These are phyloP conservation scores for Lysandra bellargus DNA, from an alignment of 2,888 invertebrate genomes.

Conservation along the genomic window DNA sequence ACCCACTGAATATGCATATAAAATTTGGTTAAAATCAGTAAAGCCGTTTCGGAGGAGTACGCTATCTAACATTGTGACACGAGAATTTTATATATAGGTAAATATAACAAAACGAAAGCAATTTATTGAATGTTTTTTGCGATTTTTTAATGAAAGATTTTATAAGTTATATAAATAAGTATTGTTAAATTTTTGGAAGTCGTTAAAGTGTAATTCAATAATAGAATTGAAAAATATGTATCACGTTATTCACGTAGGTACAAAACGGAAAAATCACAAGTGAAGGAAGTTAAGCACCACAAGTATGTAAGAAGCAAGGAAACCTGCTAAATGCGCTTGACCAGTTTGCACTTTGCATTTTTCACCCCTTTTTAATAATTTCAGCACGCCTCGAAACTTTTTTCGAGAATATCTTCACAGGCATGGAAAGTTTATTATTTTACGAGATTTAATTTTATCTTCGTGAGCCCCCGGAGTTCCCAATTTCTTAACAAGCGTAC, in stretches of 20 bases:
- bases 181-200: not conserved
- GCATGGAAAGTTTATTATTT: slow-evolving; percentile 6
- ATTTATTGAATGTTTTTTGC: too few relatives aligned
- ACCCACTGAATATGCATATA: too few relatives aligned
- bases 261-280: not conserved
- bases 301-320: not conserved
- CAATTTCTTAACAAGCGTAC: slow-evolving; percentile 10
- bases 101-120: too few relatives aligned
- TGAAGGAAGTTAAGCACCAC: not conserved
- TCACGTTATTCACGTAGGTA: not conserved
- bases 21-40: too few relatives aligned
- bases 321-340: slow-evolving; percentile 5
- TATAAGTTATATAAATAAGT: too few relatives aligned
- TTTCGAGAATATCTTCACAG: not conserved
- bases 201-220: not conserved
- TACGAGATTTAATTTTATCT: slow-evolving; percentile 17
- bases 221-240: not conserved
- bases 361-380: slow-evolving; percentile 15
- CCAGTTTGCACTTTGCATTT: not conserved
- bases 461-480: not conserved
- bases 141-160: too few relatives aligned
- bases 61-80: too few relatives aligned
- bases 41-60: too few relatives aligned
- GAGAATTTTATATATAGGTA: too few relatives aligned
- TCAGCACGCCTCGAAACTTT: slow-evolving; percentile 1